Evolutionary conservation across 2,113 vertebrate genomes (phyloP), one percentile per base, ranked within the genome.

Genomic region (Pithys albifrons): DNA sequence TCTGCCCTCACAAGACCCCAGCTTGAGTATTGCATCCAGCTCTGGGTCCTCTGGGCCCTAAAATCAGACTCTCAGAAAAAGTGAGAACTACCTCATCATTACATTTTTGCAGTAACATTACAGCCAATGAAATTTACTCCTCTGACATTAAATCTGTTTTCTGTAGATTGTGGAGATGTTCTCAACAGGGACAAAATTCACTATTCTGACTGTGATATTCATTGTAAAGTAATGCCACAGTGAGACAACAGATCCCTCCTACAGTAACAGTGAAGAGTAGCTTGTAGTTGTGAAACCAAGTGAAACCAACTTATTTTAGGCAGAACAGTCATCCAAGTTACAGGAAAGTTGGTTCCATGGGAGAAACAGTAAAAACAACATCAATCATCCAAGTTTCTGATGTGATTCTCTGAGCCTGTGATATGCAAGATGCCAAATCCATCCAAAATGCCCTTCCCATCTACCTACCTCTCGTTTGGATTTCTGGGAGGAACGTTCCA

Each of bases 401-500:
- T 29, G 39, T 28, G 46, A 43, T 49, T 94, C 72, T 59, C 76
- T n/a, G 55, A 55, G 10, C 14, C 61, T 85, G 39, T 54, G 70
- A 92, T 13, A 31, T 87, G 57, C 29, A 39, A 0, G 5, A 71
- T 16, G 19, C 37, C 12, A 43, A 57, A 37, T 45, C 24, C 31
- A 35, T 4, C 19, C 35, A 8, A 67, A 91, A 62, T 9, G 19
- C 29, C 51, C 37, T 80, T 82, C 55, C 52, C 27, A 61, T 82
- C 71, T 31, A 51, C 99, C 46, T 96, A 99, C 99, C 98, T 99
- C 99, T 95, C 98, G 97, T 96, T 98, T 99, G 55, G 99, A 99
- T 96, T 98, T 99, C 98, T 99, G 99, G 55, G 99, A 99, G 48
- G 98, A 98, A 33, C 98, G 98, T 69, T 99, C 99, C 55, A 99